Evolutionary conservation across 2,797 vertebrate genomes (phyloP), one percentile per base, ranked within the genome.

Genomic region (Leptatherina wallacei): DNA sequence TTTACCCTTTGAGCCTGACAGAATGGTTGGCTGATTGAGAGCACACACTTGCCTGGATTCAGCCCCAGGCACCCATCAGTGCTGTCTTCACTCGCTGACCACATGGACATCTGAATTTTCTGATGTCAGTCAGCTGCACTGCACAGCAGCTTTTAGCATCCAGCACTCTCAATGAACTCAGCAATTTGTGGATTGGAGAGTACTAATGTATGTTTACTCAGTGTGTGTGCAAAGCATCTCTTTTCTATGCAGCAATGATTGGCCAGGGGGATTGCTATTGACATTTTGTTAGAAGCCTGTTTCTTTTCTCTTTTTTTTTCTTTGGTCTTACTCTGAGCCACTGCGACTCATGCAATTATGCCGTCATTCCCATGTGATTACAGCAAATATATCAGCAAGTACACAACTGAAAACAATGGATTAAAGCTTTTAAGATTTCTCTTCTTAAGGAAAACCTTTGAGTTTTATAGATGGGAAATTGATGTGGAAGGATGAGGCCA

Each of bases 1-100:
- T 82, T 84, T 64, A 75, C 49, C 36, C 77, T 85, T 81, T 85
- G 70, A 88, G 68, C 67, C 61, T 80, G 72, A 81, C 67, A 73
- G 59, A 82, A 64, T 57, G 58, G 70, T 42, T 57, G 47, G n/a
- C 62, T 82, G 82, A 86, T 65, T 80, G 75, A 81, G 69, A 55
- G 67, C 58, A 54, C 69, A 75, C 59, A 73, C 69, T 65, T 61
- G 74, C 71, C 73, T 71, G 71, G 79, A 81, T 84, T 62, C 75
- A 71, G 65, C 82, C 74, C 30, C 66, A 40, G 84, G 79, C 84
- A 66, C 68, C 67, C 63, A 69, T 74, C 81, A 82, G 54, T 2
- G n/a, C 59, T 30, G 69, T 80, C 78, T 80, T 72, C 65, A 49
- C 67, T 78, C 60, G 11, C 73, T 64, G 71, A 85, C 79, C 78